Evolutionary conservation across 1,140 invertebrate genomes (phyloP).

Genomic region (Brachionus paranguensis): DNA sequence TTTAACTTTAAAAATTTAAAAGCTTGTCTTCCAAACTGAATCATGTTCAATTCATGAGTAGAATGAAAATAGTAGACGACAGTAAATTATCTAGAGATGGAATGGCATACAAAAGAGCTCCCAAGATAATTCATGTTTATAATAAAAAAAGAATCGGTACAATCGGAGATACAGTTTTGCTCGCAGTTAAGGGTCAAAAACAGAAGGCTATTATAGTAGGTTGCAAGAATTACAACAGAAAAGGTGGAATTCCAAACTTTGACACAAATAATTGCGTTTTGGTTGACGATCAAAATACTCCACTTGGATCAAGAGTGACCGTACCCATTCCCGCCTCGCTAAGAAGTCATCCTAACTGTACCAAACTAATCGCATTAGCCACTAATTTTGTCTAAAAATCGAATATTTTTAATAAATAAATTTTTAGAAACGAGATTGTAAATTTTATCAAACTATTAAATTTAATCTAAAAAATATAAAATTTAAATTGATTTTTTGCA

Average conservation of each 20-base stretch:
- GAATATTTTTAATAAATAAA: not conserved
- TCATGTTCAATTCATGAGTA: constrained; percentile 26
- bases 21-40: not conserved
- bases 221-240: constrained; percentile 69
- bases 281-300: constrained; percentile 85
- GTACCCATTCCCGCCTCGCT: constrained; percentile 87
- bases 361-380: constrained; percentile 85
- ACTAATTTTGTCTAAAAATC: constrained; percentile 75
- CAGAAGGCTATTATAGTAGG: constrained; percentile 92
- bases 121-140: constrained; percentile 63
- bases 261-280: constrained; percentile 95
- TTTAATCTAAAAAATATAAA: too few species aligned
- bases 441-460: not conserved
- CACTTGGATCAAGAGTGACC: constrained; percentile 84
- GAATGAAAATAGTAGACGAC: constrained; percentile 39
- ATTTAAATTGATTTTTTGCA: too few species aligned
- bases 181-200: constrained; percentile 94
- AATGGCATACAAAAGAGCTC: constrained; percentile 30
- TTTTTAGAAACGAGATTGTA: not conserved
- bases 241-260: constrained; percentile 74
- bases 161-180: constrained; percentile 70
- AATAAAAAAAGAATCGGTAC: constrained; percentile 65
- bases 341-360: constrained; percentile 77
- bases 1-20: not conserved
- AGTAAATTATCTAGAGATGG: constrained; percentile 33